Conservation (phyloP, 2,797 vertebrate genomes). For the Acipenser ruthenus region DNA sequence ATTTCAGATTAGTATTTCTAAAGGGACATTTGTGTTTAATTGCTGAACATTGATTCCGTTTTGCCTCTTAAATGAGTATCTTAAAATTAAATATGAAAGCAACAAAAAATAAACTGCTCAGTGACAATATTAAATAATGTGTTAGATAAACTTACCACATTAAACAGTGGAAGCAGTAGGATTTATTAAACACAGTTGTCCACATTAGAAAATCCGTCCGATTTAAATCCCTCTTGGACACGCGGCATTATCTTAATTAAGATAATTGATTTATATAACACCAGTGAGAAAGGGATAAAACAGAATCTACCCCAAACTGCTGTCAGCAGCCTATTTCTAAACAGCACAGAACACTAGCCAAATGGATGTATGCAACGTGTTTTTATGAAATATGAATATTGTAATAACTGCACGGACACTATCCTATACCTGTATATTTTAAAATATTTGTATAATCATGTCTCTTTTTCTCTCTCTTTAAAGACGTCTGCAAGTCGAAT, state of each 20-base stretch:
- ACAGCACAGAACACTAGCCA: too few species aligned
- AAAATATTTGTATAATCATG: too few species aligned
- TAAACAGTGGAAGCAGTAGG: constrained; percentile 3
- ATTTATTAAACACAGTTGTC: constrained; percentile 39
- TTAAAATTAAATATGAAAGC: too few species aligned
- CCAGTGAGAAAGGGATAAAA: constrained; percentile 58
- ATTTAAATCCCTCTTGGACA: constrained; percentile 53
- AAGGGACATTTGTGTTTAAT: constrained; percentile 15
- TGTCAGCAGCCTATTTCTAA: constrained; percentile 12
- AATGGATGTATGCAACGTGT: too few species aligned
- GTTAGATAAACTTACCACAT: constrained; percentile 10
- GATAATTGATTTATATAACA: constrained; percentile 76
- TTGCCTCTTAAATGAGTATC: too few species aligned
- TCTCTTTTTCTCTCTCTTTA: too few species aligned
- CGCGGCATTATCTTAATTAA: constrained; percentile 69
- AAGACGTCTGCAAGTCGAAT: too few species aligned
- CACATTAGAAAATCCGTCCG: constrained; percentile 43
- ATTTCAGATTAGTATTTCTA: constrained; percentile 11
- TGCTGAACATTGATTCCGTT: constrained; percentile 1
- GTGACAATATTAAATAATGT: background rate
- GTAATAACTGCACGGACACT: too few species aligned
- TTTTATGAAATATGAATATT: too few species aligned
- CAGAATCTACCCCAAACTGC: constrained; percentile 49
- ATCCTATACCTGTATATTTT: too few species aligned
- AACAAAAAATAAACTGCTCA: constrained; percentile 1